A percentile compares a stretch with the other conserved stretches of the same genome.
Evolutionary conservation across 2,113 vertebrate species (phyloP).

Genomic region (Addax nasomaculatus): DNA sequence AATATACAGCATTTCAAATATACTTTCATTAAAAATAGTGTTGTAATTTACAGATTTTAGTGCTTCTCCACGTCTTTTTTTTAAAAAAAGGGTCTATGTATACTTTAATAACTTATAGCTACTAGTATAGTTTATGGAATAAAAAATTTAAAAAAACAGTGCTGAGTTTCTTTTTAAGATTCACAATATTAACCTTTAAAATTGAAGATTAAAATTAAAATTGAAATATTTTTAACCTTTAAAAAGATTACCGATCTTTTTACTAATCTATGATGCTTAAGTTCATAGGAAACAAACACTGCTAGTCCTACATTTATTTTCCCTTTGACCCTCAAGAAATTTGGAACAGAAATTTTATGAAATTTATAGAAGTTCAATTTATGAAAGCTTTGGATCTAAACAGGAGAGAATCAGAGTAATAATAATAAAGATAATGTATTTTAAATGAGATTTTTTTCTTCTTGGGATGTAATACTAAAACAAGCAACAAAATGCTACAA

Average conservation of each 20-base stretch:
- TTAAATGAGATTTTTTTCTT: slow-evolving; percentile 6
- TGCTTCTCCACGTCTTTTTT: not conserved
- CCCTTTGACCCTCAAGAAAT: not conserved
- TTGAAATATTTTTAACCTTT: no score
- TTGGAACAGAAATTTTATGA: not conserved
- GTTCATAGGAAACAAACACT: not conserved
- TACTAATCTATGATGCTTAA: not conserved
- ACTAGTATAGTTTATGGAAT: not conserved
- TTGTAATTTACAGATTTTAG: not conserved
- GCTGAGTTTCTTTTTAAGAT: not conserved
- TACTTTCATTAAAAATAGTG: slow-evolving; percentile 12
- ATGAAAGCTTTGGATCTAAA: not conserved
- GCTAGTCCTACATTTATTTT: not conserved
- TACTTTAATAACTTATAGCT: not conserved
- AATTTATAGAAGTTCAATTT: not conserved
- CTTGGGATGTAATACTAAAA: slow-evolving; percentile 5
- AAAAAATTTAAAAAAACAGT: slow-evolving; percentile 5
- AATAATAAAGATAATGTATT: slow-evolving; percentile 22
- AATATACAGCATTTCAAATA: slow-evolving; percentile 22
- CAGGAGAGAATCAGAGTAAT: slow-evolving; percentile 28
- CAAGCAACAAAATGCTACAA: not conserved
- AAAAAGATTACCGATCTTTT: not conserved
- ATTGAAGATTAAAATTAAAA: not conserved
- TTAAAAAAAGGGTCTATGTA: not conserved
- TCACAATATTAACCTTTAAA: not conserved